phyloP scores from a whole-genome alignment of 1,140 invertebrate species.

The Agraylea sexmaculata region DNA sequence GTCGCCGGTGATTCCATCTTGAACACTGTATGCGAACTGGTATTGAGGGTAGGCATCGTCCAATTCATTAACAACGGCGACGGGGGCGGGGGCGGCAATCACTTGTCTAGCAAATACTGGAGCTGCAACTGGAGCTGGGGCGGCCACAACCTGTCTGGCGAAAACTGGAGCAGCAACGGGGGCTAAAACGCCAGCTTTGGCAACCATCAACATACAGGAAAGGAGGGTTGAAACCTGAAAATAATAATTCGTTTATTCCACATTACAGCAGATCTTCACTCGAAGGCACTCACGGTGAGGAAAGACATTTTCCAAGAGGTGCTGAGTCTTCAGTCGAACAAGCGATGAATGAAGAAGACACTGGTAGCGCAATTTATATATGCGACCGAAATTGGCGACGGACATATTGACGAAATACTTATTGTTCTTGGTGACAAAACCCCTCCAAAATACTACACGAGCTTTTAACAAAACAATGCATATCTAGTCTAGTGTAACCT shows the following conservation, averaged over 20 bases:
- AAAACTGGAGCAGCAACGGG: constrained; percentile 13
- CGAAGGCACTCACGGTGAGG: too few species aligned
- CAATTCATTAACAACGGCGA: constrained; percentile 23
- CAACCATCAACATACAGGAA: constrained; percentile 7
- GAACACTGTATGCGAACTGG: constrained; percentile 42
- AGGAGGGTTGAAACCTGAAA: constrained; percentile 8
- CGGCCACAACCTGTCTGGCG: constrained; percentile 16
- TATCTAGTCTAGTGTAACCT: too few species aligned
- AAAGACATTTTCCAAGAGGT: too few species aligned
- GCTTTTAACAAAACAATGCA: too few species aligned
- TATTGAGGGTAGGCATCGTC: constrained; percentile 44
- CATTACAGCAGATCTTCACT: too few species aligned
- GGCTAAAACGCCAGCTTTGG: constrained; percentile 12
- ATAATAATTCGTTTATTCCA: constrained; percentile 2
- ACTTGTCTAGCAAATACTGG: constrained; percentile 15
- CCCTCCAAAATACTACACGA: too few species aligned
- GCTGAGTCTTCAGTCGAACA: too few species aligned
- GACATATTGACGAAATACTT: too few species aligned
- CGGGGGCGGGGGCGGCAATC: constrained; percentile 22
- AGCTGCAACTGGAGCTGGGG: constrained; percentile 15
- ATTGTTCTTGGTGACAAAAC: too few species aligned
- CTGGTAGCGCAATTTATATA: too few species aligned
- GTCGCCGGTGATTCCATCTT: constrained; percentile 44
- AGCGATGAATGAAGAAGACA: too few species aligned
- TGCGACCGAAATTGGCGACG: too few species aligned